These are phyloP conservation scores for Morinoia aosen DNA, from an alignment of 2,888 invertebrate genomes.

Conservation along the genomic window DNA sequence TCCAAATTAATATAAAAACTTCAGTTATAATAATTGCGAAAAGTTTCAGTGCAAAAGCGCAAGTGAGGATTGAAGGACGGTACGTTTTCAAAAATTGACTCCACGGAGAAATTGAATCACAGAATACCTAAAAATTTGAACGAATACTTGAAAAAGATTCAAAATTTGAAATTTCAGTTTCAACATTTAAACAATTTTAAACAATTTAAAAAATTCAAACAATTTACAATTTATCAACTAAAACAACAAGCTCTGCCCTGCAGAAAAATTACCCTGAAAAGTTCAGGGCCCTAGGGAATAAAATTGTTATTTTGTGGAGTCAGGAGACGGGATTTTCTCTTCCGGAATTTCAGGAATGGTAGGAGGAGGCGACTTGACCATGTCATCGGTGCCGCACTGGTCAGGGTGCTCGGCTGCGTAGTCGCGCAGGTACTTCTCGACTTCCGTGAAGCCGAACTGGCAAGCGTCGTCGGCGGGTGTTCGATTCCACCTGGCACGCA, in stretches of 20 bases:
- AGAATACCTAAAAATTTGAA: background rate
- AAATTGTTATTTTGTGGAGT: conserved; percentile 16
- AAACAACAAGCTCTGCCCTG: background rate
- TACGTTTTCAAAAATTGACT: background rate
- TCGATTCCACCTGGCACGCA: conserved; percentile 61
- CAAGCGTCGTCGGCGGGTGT: conserved; percentile 65
- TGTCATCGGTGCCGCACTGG: conserved; percentile 42
- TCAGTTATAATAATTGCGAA: background rate
- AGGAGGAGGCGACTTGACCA: conserved; percentile 37
- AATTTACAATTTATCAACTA: no score
- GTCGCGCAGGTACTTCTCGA: conserved; percentile 58
- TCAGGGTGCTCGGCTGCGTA: conserved; percentile 44
- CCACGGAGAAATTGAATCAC: background rate
- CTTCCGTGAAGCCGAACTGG: conserved; percentile 59
- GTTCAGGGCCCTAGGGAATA: background rate
- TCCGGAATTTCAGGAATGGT: conserved; percentile 40
- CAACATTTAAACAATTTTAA: no score
- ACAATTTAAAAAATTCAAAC: no score
- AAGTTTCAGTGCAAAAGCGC: background rate
- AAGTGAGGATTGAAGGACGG: background rate
- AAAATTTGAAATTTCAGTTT: background rate
- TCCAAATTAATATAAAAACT: background rate
- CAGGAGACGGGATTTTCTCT: conserved; percentile 11
- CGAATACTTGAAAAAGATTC: background rate
- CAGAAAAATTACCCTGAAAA: background rate